A percentile compares a stretch with the other conserved stretches of the same genome.
These are phyloP conservation scores for Temnopleurus reevesii DNA, from an alignment of 53 echinoderm and acorn worm genomes.

Conservation along the genomic window DNA sequence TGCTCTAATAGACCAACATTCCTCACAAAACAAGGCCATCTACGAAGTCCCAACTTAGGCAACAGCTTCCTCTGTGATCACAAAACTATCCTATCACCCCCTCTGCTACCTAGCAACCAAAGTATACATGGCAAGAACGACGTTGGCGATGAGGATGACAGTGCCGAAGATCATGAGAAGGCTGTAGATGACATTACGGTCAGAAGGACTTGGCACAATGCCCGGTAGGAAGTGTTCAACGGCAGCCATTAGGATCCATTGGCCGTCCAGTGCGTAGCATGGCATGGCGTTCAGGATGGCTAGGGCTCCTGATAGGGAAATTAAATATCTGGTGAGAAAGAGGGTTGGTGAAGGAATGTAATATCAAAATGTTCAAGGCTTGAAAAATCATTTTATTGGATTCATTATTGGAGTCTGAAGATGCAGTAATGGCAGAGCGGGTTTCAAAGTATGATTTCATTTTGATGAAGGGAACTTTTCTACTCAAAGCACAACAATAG, in stretches of 20 bases:
- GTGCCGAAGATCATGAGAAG: slow-evolving; percentile 89
- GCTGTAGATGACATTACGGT: slow-evolving; percentile 75
- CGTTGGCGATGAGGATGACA: slow-evolving; percentile 80
- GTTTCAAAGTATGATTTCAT: too few species aligned
- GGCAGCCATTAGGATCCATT: slow-evolving; percentile 87
- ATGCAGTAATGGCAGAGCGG: too few species aligned
- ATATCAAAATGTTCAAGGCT: too few species aligned
- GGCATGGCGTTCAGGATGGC: slow-evolving; percentile 94
- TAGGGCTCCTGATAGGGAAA: slow-evolving; percentile 92
- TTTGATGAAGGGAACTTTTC: too few species aligned
- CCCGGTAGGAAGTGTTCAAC: slow-evolving; percentile 74
- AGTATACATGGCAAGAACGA: slow-evolving; percentile 82
- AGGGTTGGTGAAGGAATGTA: slow-evolving; percentile 52
- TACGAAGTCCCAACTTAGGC: too few species aligned
- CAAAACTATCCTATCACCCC: slow-evolving; percentile 9
- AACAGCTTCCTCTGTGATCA: too few species aligned
- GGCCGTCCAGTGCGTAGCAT: slow-evolving; percentile 94
- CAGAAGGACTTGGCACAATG: slow-evolving; percentile 72
- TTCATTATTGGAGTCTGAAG: too few species aligned
- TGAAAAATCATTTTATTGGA: too few species aligned
- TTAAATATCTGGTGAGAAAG: slow-evolving; percentile 79
- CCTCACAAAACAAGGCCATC: too few species aligned
- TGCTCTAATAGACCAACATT: too few species aligned
- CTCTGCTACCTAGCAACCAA: slow-evolving; percentile 77
- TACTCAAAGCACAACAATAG: too few species aligned